Evolutionary conservation across 2,797 vertebrate species (phyloP), one percentile per base, ranked within the genome.

Genomic region (Syncerus caffer): DNA sequence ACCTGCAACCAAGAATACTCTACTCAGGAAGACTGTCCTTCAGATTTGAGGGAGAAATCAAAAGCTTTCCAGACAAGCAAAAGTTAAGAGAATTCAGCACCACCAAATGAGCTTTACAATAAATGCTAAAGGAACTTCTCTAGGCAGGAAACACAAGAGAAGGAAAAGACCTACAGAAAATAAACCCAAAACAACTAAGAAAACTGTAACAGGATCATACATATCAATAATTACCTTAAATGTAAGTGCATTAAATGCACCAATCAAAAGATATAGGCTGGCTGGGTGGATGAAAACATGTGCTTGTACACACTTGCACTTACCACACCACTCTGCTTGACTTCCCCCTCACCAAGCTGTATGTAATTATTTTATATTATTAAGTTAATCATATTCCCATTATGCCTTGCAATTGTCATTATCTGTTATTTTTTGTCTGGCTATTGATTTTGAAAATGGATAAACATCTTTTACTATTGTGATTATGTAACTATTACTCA

Each of bases 241-340:
- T 71, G 19, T 23, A 38, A 38, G 23, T 23, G 19, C 19, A 13
- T 71, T 23, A 23, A 71, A 38, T 7, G 19, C 67, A 64, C 31
- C 31, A 13, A 13, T 38, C 34, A 13, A 7, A 71, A 71, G 67
- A 71, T 67, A 6, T 2, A 38, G 67, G 34, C 34, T 38, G 19
- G 34, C 34, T 71, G 34, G 10, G 34, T 38, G 34, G 67, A 6
- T 38, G n/a, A 71, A 21, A 23, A 21, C 19, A 67, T 11, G n/a
- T 3, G 4, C 4, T 0, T 12, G 4, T 21, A 1, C 1, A 0
- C 19, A 23, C 34, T 23, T 71, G 1, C 34, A 38, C 67, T 38
- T 2, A 7, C 15, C 34, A 3, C 67, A 13, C 6, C 34, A 23
- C 34, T 7, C 34, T 38, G 67, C 67, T 21, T 23, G 34, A 23